These are phyloP conservation scores for Sphaeridia pumilis DNA, from an alignment of 2,888 invertebrate genomes.

Conservation along the genomic window DNA sequence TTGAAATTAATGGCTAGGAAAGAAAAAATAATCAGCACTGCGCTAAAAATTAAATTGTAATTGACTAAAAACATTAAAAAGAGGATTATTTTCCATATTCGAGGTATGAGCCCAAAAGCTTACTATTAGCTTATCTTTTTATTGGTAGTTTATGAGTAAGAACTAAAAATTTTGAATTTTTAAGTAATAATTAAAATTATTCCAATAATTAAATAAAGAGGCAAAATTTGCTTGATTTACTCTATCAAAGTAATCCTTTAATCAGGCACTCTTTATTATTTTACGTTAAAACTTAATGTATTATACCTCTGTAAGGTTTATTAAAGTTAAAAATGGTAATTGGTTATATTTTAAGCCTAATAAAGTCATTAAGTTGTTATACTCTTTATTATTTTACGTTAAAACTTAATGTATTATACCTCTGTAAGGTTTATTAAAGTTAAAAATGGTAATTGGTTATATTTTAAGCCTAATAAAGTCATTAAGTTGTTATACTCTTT, in stretches of 20 bases:
- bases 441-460: too few species aligned
- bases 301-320: too few species aligned
- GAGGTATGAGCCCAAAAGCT: slow-evolving; percentile 30
- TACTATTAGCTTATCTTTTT: slow-evolving; percentile 28
- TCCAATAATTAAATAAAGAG: slow-evolving; percentile 20
- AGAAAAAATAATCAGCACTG: slow-evolving; percentile 10
- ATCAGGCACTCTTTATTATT: slow-evolving; percentile 43
- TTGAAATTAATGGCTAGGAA: slow-evolving; percentile 10
- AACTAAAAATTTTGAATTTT: slow-evolving; percentile 19
- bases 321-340: too few species aligned
- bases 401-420: too few species aligned
- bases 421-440: too few species aligned
- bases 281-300: too few species aligned
- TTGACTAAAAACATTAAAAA: slow-evolving; percentile 22
- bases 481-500: too few species aligned
- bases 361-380: too few species aligned
- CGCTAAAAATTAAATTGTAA: slow-evolving; percentile 11
- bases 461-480: too few species aligned
- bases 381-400: too few species aligned
- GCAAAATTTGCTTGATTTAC: slow-evolving; percentile 39
- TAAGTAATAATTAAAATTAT: slow-evolving; percentile 16
- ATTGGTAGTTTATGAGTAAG: slow-evolving; percentile 20
- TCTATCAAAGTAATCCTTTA: slow-evolving; percentile 54
- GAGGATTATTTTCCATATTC: slow-evolving; percentile 20
- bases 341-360: too few species aligned